A percentile compares a stretch with the other conserved stretches of the same genome.
Conservation (phyloP, 2,113 vertebrate genomes). For the Amazona vittata region DNA sequence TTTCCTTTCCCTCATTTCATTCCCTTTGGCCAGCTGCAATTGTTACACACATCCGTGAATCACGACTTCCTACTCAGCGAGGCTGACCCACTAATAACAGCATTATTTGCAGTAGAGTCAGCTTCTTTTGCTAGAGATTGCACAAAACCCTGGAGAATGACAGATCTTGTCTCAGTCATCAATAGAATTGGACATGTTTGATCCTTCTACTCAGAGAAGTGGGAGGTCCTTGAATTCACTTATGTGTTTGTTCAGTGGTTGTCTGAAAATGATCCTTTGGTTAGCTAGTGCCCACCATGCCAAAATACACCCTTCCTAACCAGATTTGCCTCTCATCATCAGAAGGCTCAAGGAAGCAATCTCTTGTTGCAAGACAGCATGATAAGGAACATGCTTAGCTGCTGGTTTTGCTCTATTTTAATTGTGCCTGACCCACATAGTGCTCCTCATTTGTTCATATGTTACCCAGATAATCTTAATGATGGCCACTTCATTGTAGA, state of each 20-base stretch:
- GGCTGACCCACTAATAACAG: background rate
- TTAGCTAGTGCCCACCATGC: background rate
- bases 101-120: background rate
- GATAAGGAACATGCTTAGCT: background rate
- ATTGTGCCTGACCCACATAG: background rate
- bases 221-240: background rate
- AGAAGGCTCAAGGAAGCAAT: background rate
- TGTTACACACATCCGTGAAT: background rate
- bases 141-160: background rate
- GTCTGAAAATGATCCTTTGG: background rate
- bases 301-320: background rate
- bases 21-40: background rate
- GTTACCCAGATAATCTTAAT: no score
- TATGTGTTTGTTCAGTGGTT: background rate
- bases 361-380: background rate
- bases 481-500: background rate
- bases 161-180: background rate
- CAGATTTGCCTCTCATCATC: background rate
- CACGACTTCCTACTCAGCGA: background rate
- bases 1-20: slow-evolving; percentile 5
- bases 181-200: background rate
- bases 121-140: background rate
- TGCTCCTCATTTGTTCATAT: no score
- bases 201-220: background rate
- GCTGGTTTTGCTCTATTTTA: background rate